These are phyloP conservation scores for Forbesichthys papilliferus DNA, from an alignment of 2,113 vertebrate species.

Conservation along the genomic window DNA sequence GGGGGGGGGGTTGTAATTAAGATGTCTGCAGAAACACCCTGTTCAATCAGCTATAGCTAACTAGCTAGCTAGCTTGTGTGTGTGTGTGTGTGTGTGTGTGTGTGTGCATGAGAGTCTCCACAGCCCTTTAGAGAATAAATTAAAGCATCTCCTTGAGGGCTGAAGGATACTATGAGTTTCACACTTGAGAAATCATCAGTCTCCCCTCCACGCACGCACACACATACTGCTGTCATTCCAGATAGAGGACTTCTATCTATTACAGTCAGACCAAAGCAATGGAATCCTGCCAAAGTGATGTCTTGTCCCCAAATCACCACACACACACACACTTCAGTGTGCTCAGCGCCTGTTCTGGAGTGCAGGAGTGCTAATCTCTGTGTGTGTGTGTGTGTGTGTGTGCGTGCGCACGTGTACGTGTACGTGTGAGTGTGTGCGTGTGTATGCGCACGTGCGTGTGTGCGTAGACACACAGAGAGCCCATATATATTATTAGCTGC, in stretches of 20 bases:
- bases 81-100: too few species aligned
- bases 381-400: neutral
- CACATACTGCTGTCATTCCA: neutral
- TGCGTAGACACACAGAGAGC: neutral
- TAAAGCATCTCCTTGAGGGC: conserved; percentile 54
- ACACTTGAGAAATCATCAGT: conserved; percentile 57
- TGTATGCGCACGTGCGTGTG: neutral
- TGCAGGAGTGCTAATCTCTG: neutral
- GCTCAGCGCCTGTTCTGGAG: neutral
- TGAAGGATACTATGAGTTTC: conserved; percentile 64
- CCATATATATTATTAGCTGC: neutral
- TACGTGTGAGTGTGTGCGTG: neutral
- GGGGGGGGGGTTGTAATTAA: neutral
- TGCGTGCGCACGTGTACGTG: neutral
- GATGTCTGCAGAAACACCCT: neutral
- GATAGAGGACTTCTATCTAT: too few species aligned
- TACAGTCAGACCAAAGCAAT: too few species aligned
- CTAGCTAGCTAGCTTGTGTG: too few species aligned
- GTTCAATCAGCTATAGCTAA: too few species aligned
- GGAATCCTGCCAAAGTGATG: too few species aligned
- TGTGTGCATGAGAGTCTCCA: neutral
- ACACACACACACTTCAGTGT: too few species aligned
- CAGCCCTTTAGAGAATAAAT: conserved; percentile 60
- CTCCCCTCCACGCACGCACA: conserved; percentile 15
- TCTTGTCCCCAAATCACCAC: neutral